Conservation (phyloP, 2,113 vertebrate genomes). For the Xiphophorus maculatus region DNA sequence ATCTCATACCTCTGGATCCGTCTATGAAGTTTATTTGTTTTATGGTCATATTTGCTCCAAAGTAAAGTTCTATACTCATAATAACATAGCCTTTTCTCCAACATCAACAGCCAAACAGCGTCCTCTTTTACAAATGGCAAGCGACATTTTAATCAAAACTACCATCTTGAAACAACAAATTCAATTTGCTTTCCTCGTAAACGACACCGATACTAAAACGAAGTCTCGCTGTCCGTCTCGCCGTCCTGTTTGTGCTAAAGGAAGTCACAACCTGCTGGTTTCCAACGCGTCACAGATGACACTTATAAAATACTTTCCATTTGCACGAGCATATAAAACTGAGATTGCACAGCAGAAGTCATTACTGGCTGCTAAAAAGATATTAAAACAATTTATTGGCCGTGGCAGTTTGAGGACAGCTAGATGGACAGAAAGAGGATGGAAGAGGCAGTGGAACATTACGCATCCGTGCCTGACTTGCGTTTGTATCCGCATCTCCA, state of each 20-base stretch:
- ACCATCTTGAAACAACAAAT: not conserved
- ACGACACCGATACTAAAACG: not conserved
- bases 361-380: slow-evolving; percentile 20
- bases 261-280: slow-evolving; percentile 1
- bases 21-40: too few species aligned
- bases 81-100: too few species aligned
- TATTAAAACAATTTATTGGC: slow-evolving; percentile 22
- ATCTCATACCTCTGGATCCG: too few species aligned
- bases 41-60: too few species aligned
- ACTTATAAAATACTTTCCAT: slow-evolving; percentile 28
- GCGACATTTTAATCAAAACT: not conserved
- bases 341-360: not conserved
- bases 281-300: not conserved
- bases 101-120: not conserved
- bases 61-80: too few species aligned
- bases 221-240: not conserved
- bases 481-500: slow-evolving; percentile 30
- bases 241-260: slow-evolving; percentile 13
- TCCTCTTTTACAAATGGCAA: not conserved
- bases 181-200: not conserved
- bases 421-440: slow-evolving; percentile 28
- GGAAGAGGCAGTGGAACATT: slow-evolving; percentile 32
- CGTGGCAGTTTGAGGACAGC: slow-evolving; percentile 49
- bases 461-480: slow-evolving; percentile 5
- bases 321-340: slow-evolving; percentile 13